These are phyloP conservation scores for Sterrhoptilus dennistouni DNA, from an alignment of 2,113 vertebrate genomes.

Conservation along the genomic window DNA sequence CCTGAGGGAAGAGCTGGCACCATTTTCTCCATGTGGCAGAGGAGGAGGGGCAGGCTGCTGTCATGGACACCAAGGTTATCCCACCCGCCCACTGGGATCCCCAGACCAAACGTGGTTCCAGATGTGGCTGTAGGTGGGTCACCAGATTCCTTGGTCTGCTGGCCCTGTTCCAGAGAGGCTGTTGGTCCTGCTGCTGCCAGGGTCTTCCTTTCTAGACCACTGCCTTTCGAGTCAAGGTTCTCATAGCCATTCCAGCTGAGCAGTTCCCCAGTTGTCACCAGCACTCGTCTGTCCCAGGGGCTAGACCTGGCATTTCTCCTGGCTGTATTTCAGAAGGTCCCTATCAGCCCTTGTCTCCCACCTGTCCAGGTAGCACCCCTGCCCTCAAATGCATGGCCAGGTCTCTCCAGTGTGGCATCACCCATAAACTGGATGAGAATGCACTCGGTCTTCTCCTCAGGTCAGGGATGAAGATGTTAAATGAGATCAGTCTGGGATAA, in stretches of 20 bases:
- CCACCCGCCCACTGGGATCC: neutral
- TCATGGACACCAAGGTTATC: neutral
- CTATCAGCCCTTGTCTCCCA: rapidly evolving
- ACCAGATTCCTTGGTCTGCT: neutral
- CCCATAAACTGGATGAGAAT: neutral
- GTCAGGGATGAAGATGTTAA: neutral
- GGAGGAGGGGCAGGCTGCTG: neutral
- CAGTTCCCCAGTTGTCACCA: neutral
- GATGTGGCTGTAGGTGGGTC: neutral
- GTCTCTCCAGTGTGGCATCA: neutral
- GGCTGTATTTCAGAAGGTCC: neutral
- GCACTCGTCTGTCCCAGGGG: rapidly evolving
- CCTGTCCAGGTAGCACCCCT: neutral
- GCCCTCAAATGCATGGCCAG: rapidly evolving
- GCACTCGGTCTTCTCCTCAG: neutral
- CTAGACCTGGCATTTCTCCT: neutral
- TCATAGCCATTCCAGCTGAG: neutral
- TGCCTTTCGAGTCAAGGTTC: neutral
- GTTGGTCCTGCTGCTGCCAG: neutral
- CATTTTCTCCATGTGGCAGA: neutral
- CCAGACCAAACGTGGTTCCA: neutral
- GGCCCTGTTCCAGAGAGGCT: neutral
- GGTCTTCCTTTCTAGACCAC: neutral
- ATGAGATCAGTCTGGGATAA: neutral
- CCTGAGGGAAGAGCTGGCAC: neutral